A percentile compares a stretch with the other conserved stretches of the same genome.
Conservation (phyloP, 2,113 vertebrate genomes). For the Phocoena phocoena region DNA sequence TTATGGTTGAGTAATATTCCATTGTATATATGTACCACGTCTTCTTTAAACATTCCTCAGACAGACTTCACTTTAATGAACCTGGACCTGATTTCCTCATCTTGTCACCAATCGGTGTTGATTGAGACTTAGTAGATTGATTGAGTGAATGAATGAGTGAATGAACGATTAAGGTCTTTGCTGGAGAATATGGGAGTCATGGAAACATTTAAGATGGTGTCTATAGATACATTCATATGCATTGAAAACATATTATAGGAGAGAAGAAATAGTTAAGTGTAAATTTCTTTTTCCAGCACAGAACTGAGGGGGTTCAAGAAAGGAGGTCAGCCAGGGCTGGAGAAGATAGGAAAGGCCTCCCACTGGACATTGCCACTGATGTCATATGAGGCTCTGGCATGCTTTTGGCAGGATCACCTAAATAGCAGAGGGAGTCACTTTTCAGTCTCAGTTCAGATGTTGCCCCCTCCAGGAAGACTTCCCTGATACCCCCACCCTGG, state of each 20-base stretch:
- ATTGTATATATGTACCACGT: too few relatives aligned
- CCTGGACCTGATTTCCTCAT: not conserved
- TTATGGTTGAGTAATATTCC: too few relatives aligned
- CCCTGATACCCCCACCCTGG: not conserved
- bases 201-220: not conserved
- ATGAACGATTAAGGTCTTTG: not conserved
- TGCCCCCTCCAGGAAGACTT: conserved; percentile 25
- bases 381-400: not conserved
- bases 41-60: too few relatives aligned
- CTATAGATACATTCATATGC: not conserved
- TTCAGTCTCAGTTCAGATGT: not conserved
- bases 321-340: not conserved
- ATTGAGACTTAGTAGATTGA: not conserved
- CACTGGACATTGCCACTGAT: not conserved
- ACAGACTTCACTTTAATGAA: not conserved
- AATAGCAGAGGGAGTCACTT: not conserved
- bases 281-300: not conserved
- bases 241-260: not conserved
- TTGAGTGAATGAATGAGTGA: not conserved
- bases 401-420: not conserved
- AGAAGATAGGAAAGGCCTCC: not conserved
- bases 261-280: not conserved
- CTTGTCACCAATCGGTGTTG: not conserved
- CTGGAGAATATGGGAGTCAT: not conserved
- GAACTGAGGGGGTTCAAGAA: not conserved